phyloP scores from a whole-genome alignment of 2,888 invertebrate species.

The Andrena bicolor region DNA sequence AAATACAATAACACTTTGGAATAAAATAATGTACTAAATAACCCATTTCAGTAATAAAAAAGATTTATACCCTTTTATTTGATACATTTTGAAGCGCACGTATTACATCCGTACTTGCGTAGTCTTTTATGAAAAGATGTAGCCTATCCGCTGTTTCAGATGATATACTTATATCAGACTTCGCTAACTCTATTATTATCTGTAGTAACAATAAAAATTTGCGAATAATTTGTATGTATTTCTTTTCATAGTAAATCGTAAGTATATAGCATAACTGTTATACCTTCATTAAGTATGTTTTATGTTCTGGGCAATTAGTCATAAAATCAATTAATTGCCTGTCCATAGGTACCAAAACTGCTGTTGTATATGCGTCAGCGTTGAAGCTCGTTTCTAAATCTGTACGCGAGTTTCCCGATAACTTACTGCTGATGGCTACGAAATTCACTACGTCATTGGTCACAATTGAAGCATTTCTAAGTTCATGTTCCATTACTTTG shows the following conservation, averaged over 20 bases:
- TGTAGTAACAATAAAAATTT: slow-evolving; percentile 13
- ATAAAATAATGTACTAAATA: not conserved
- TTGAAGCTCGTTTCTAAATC: not conserved
- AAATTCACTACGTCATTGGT: not conserved
- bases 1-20: not conserved
- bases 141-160: not conserved
- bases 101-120: rapidly evolving
- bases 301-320: not conserved
- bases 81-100: not conserved
- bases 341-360: slow-evolving; percentile 1
- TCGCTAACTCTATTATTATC: not conserved
- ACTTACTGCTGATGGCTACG: not conserved
- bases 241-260: not conserved
- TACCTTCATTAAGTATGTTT: not conserved
- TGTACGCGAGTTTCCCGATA: not conserved
- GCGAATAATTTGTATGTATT: not conserved
- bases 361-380: too few relatives aligned
- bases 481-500: not conserved
- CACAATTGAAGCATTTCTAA: not conserved
- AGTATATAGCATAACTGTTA: not conserved
- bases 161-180: not conserved
- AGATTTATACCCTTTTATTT: not conserved
- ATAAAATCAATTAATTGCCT: slow-evolving; percentile 15
- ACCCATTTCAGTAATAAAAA: not conserved
- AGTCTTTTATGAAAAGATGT: rapidly evolving